Conservation (phyloP, 2,888 invertebrate genomes). For the Volucella bombylans region DNA sequence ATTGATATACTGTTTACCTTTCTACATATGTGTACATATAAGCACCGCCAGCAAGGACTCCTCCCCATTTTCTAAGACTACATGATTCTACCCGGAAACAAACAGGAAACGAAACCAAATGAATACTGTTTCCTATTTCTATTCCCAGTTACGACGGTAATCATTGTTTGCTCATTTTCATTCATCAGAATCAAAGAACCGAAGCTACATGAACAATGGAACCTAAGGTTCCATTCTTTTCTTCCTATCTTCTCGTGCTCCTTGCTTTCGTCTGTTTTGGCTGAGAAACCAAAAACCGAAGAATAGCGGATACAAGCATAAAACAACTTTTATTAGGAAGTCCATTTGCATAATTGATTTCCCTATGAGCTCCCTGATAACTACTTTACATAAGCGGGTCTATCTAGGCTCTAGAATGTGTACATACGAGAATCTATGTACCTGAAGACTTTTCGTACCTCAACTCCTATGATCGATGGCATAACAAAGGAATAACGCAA, state of each 20-base stretch:
- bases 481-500: constrained; percentile 31
- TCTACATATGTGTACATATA: constrained; percentile 18
- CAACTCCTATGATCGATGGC: background rate
- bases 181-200: constrained; percentile 19
- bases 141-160: constrained; percentile 30
- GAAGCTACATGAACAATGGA: constrained; percentile 55
- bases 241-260: background rate
- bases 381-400: constrained; percentile 31
- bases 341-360: constrained; percentile 72
- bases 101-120: background rate
- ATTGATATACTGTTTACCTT: background rate
- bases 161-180: constrained; percentile 49
- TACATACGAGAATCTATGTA: too few species aligned
- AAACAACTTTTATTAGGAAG: constrained; percentile 65
- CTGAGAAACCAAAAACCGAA: constrained; percentile 38
- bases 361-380: constrained; percentile 63
- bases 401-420: constrained; percentile 11
- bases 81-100: background rate
- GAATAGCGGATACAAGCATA: constrained; percentile 51
- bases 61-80: too few species aligned
- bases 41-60: background rate
- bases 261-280: constrained; percentile 14
- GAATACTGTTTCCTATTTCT: background rate
- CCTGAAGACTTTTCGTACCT: too few species aligned
- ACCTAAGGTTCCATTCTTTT: constrained; percentile 15